Percentiles rank a stretch among this genome's conserved stretches.
phyloP scores from a whole-genome alignment of 1,140 invertebrate species.

The Hyles euphorbiae region DNA sequence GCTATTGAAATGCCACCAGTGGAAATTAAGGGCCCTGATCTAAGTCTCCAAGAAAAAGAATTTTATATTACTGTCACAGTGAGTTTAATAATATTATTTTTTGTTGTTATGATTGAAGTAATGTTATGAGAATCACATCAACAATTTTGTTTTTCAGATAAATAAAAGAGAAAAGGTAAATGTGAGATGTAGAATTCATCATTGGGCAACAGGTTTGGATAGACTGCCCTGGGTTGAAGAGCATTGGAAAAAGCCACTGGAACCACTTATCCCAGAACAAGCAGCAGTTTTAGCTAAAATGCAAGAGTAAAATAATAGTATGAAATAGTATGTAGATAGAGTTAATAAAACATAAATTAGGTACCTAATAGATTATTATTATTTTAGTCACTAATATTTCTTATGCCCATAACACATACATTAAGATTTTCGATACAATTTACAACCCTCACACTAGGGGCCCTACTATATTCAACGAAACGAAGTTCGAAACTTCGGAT shows the following conservation, averaged over 20 bases:
- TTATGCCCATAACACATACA: too few species aligned
- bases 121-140: conserved; percentile 2
- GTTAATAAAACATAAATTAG: too few species aligned
- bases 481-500: too few species aligned
- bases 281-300: conserved; percentile 51
- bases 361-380: too few species aligned
- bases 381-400: too few species aligned
- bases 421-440: too few species aligned
- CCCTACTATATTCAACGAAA: too few species aligned
- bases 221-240: conserved; percentile 74
- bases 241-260: conserved; percentile 75
- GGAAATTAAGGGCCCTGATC: conserved; percentile 86
- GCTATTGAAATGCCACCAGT: conserved; percentile 84
- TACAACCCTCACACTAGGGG: too few species aligned
- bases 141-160: conserved; percentile 44
- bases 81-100: conserved; percentile 61
- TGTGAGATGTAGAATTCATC: conserved; percentile 82
- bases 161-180: conserved; percentile 80
- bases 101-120: too few species aligned
- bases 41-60: conserved; percentile 85
- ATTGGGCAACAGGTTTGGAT: conserved; percentile 80
- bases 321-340: not conserved
- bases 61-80: conserved; percentile 88
- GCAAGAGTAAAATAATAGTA: conserved; percentile 34
- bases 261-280: conserved; percentile 74